Conservation (phyloP, 2,797 vertebrate species). For the Podarcis siculus region DNA sequence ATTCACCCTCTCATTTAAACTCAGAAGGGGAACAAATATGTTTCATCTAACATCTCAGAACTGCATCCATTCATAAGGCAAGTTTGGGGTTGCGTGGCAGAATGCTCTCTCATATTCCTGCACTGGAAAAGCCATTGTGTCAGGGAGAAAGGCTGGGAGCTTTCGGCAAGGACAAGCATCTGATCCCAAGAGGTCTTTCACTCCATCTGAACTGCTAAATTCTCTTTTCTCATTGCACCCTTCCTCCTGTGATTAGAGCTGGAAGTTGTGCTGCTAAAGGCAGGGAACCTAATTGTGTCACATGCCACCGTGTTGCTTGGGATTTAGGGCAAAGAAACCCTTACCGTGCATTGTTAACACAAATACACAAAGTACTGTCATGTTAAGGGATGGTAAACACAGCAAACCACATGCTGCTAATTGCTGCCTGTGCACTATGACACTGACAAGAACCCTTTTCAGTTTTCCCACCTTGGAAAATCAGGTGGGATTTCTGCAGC, state of each 20-base stretch:
- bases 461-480: not conserved
- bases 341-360: not conserved
- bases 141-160: not conserved
- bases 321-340: not conserved
- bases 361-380: not conserved
- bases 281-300: not conserved
- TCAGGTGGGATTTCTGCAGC: not conserved
- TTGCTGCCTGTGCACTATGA: conserved; percentile 22
- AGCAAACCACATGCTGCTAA: conserved; percentile 3
- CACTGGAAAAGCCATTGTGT: not conserved
- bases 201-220: fast-evolving
- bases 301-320: not conserved
- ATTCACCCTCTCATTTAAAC: not conserved
- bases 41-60: fast-evolving
- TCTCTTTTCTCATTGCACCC: not conserved
- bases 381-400: not conserved
- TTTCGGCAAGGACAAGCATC: not conserved
- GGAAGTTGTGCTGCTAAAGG: not conserved
- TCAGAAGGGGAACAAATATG: fast-evolving
- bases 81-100: too few species aligned
- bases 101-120: not conserved
- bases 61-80: not conserved
- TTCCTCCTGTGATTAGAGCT: not conserved
- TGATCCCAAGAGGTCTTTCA: fast-evolving
- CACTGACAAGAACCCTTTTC: not conserved